Percentiles rank a stretch among this genome's conserved stretches.
These are phyloP conservation scores for Peromyscus polionotus DNA, from an alignment of 2,113 vertebrate genomes.

Conservation along the genomic window DNA sequence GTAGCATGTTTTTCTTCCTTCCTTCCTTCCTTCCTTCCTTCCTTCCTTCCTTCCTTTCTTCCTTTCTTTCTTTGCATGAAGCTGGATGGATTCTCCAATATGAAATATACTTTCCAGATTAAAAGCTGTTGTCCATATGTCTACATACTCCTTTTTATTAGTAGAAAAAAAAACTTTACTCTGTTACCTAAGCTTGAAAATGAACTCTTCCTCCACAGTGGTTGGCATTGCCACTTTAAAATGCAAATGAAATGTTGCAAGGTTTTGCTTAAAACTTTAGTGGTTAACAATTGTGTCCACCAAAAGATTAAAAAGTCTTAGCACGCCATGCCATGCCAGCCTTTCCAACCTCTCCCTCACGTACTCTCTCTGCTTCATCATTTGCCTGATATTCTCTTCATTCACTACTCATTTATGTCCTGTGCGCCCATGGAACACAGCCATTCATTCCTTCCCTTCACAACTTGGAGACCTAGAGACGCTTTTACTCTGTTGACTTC, in stretches of 20 bases:
- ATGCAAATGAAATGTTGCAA: neutral
- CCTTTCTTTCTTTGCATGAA: neutral
- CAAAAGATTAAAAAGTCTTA: neutral
- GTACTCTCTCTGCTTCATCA: neutral
- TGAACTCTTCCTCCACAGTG: neutral
- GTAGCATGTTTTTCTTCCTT: neutral
- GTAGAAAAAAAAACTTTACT: neutral
- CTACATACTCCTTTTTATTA: neutral
- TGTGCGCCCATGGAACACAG: neutral
- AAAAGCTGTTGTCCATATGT: neutral
- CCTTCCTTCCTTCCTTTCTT: too few relatives aligned
- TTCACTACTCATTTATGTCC: neutral
- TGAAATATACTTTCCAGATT: neutral
- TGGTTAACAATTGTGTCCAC: neutral
- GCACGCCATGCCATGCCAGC: too few relatives aligned
- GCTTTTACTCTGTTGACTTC: neutral
- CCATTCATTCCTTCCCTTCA: neutral
- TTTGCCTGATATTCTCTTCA: neutral
- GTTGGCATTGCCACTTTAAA: constrained; percentile 26
- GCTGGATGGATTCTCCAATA: neutral
- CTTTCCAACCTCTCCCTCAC: neutral
- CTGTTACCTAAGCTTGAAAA: neutral
- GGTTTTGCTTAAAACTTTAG: neutral
- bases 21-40: too few relatives aligned
- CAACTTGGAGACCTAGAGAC: neutral